Evolutionary conservation across 2,113 vertebrate species (phyloP), one percentile per base, ranked within the genome.

Genomic region (Alces alces): DNA sequence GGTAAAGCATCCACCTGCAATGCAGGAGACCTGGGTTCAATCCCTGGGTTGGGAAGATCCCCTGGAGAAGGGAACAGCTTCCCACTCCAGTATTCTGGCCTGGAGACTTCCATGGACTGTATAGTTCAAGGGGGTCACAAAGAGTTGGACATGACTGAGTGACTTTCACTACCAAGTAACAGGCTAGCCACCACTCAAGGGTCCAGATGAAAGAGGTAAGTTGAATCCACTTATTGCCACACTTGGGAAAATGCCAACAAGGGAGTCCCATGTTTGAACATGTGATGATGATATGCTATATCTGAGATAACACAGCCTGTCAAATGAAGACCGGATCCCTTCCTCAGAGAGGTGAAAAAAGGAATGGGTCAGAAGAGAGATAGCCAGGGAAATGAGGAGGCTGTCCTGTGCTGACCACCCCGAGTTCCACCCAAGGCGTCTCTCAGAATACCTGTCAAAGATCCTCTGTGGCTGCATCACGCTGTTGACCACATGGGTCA

Each of bases 401-500:
- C 1, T 23, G 43, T n/a, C 84, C 7, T 33, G 5, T 0, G 94
- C 93, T 28, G 28, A 78, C 70, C 79, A 30, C 5, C 54, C 66
- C 0, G 47, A 97, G 86, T 90, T 97, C 97, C 93, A 95, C 66
- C 86, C 97, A 12, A 58, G 1, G 84, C 89, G 79, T 14, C 33
- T 58, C 78, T 83, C 36, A 50, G 7, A 58, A 95, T 97, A 99
- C 99, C 99, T 99, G 98, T 99, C 98, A 86, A 99, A 99, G 76
- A 99, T 97, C 33, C 98, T 97, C 97, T 99, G 99, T 0, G 99
- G 99, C 97, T 99, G 99, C 98, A 97, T 98, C 93, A 99, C 11
- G 92, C 99, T 98, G 95, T 98, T 98, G 88, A 99, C 97, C 17
- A 99, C 21, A 0, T 99, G 99, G 36, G 97, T 99, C 98, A 99